Conservation (phyloP, 23 tunicate species). For the Phallusia fumigata region DNA sequence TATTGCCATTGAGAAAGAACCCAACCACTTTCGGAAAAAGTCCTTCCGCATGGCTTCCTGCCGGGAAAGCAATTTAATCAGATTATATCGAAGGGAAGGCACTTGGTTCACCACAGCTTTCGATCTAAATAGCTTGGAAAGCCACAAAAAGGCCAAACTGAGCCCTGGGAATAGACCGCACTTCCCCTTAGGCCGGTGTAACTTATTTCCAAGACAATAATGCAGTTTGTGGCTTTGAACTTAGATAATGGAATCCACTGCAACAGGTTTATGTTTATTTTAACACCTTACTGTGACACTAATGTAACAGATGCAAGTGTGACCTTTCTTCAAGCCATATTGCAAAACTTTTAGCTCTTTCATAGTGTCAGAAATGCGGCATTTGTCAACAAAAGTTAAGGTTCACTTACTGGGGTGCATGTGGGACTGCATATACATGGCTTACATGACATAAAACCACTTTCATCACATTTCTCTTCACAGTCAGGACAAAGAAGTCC, state of each 20-base stretch:
- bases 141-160: neutral
- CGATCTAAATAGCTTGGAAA: neutral
- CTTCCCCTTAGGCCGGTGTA: constrained; percentile 1
- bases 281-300: no score
- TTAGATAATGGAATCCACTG: neutral
- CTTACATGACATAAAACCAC: neutral
- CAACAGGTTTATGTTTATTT: no score
- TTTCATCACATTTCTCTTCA: neutral
- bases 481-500: neutral
- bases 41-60: neutral
- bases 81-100: neutral
- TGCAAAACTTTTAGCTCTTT: no score
- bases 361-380: no score
- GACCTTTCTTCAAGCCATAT: no score
- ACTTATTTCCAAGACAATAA: neutral
- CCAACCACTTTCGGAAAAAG: neutral
- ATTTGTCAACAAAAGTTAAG: neutral
- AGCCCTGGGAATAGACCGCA: neutral
- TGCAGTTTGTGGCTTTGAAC: neutral
- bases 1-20: neutral
- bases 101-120: neutral
- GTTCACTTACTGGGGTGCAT: neutral
- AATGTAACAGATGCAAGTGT: no score
- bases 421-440: neutral
- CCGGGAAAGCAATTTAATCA: neutral